phyloP scores from a whole-genome alignment of 2,888 invertebrate species.

The Cataglyphis rosenhaueri region DNA sequence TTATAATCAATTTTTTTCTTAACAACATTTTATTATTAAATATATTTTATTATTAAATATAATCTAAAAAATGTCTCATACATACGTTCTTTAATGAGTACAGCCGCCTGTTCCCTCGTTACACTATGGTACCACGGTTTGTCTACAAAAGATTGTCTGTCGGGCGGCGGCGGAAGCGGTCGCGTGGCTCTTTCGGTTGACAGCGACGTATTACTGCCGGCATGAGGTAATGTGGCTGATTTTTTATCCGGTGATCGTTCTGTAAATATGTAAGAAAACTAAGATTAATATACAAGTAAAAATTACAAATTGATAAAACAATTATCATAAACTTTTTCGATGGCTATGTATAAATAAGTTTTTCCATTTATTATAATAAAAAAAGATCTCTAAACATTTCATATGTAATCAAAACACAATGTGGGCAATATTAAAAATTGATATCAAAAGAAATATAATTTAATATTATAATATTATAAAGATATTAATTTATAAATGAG shows the following conservation, averaged over 20 bases:
- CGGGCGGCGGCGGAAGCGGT: slow-evolving; percentile 81
- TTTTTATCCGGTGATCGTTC: slow-evolving; percentile 83
- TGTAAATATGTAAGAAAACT: slow-evolving; percentile 64
- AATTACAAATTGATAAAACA: not conserved
- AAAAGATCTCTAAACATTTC: not conserved
- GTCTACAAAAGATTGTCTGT: slow-evolving; percentile 77
- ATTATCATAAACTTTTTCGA: not conserved
- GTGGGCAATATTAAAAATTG: slow-evolving; percentile 14
- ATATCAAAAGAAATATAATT: not conserved
- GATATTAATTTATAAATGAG: slow-evolving; percentile 13
- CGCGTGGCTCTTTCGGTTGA: slow-evolving; percentile 79
- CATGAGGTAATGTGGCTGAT: slow-evolving; percentile 79
- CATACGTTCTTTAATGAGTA: slow-evolving; percentile 82
- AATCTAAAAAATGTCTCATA: slow-evolving; percentile 2
- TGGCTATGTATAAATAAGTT: not conserved
- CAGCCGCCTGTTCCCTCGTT: slow-evolving; percentile 80
- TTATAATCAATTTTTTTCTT: not conserved
- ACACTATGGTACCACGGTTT: slow-evolving; percentile 83
- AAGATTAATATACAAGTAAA: not conserved
- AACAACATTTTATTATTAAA: not conserved
- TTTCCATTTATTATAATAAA: slow-evolving; percentile 13
- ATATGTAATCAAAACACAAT: not conserved
- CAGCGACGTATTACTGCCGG: slow-evolving; percentile 77
- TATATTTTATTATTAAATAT: not conserved
- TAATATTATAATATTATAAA: not conserved